Conservation (phyloP, 1,140 invertebrate genomes). For the Forficula auricularia region DNA sequence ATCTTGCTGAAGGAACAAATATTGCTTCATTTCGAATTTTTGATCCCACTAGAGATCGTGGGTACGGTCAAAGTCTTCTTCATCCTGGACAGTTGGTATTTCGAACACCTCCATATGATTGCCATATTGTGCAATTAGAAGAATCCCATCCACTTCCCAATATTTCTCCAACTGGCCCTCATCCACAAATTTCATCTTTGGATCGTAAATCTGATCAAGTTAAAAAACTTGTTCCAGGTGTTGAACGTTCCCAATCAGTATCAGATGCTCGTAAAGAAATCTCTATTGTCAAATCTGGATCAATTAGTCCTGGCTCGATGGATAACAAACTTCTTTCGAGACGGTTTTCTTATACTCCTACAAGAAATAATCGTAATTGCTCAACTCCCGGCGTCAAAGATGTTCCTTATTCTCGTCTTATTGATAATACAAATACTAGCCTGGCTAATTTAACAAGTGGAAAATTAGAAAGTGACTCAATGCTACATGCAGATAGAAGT, state of each 20-base stretch:
- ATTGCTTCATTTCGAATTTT: conserved; percentile 55
- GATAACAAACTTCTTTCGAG: conserved; percentile 31
- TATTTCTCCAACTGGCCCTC: conserved; percentile 5
- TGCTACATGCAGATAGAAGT: conserved; percentile 42
- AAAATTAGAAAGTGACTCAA: conserved; percentile 63
- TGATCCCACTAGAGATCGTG: conserved; percentile 45
- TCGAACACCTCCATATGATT: conserved; percentile 70
- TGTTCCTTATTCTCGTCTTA: conserved; percentile 58
- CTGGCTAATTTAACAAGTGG: conserved; percentile 26
- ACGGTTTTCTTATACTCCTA: no score
- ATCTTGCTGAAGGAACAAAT: conserved; percentile 64
- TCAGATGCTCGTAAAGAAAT: conserved; percentile 21
- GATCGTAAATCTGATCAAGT: no score
- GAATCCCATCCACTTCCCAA: conserved; percentile 26
- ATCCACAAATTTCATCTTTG: no score
- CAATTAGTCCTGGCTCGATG: conserved; percentile 25
- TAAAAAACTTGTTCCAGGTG: conserved; percentile 9
- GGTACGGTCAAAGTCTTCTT: conserved; percentile 85
- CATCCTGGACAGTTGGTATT: conserved; percentile 77
- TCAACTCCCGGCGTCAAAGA: conserved; percentile 23
- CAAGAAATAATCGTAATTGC: no score
- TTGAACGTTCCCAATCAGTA: conserved; percentile 24
- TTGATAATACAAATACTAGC: conserved; percentile 41
- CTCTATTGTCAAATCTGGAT: conserved; percentile 23
- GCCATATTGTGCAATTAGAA: conserved; percentile 57